Evolutionary conservation across 2,113 vertebrate species (phyloP).

Genomic region (Tilapia sparmanii): DNA sequence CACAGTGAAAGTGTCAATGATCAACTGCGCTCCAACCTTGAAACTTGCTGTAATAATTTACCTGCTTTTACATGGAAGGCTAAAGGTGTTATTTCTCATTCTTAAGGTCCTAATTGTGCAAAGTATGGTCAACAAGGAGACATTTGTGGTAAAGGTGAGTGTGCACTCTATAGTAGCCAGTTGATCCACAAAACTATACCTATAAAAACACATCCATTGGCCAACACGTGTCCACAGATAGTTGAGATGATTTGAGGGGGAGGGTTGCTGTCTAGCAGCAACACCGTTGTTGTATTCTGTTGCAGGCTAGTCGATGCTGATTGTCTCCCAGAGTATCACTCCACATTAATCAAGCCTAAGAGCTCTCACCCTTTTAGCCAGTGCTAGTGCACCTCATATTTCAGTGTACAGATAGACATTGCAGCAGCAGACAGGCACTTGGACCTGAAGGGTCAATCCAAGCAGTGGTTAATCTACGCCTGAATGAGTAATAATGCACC

Average conservation of each 20-base stretch:
- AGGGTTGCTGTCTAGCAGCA: neutral
- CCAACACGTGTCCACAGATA: neutral
- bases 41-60: neutral
- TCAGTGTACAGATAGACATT: constrained; percentile 22
- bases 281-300: neutral
- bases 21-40: neutral
- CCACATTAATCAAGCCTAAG: constrained; percentile 51
- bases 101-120: constrained; percentile 87
- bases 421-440: neutral
- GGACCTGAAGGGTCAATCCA: neutral
- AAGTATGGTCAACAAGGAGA: constrained; percentile 82
- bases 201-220: neutral
- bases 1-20: neutral
- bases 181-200: neutral
- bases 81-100: neutral
- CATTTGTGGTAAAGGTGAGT: constrained; percentile 91
- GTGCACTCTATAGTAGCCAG: neutral
- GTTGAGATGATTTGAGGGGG: neutral
- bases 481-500: neutral
- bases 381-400: constrained; percentile 30
- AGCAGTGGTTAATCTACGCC: neutral
- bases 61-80: neutral
- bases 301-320: constrained; percentile 4
- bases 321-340: constrained; percentile 8
- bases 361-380: constrained; percentile 35